Conservation (phyloP, 2,113 vertebrate species). For the Ariopsis seemanni region DNA sequence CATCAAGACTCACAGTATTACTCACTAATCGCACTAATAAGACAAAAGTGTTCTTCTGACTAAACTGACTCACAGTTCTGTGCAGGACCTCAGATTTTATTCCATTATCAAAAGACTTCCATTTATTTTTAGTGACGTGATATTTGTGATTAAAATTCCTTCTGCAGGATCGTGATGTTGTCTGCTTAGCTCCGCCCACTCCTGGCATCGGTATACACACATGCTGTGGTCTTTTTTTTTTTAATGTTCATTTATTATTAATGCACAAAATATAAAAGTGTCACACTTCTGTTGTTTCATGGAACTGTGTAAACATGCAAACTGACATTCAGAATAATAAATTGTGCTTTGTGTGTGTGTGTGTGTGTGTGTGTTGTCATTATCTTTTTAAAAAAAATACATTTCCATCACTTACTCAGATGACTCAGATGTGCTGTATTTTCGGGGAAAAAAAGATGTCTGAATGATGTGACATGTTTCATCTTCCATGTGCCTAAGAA, state of each 20-base stretch:
- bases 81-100: neutral
- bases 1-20: neutral
- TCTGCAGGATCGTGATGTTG: neutral
- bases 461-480: neutral
- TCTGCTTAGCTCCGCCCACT: neutral
- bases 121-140: neutral
- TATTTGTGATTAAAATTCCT: neutral
- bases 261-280: neutral
- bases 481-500: conserved; percentile 5
- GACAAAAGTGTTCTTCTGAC: neutral
- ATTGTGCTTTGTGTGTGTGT: neutral
- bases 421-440: neutral
- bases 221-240: neutral
- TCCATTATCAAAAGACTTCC: neutral
- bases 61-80: neutral
- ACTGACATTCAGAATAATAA: neutral
- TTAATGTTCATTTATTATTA: neutral
- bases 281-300: neutral
- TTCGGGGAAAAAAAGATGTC: neutral
- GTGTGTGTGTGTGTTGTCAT: neutral
- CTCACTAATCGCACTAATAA: neutral
- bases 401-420: neutral
- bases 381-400: too few relatives aligned
- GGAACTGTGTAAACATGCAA: neutral
- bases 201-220: neutral